Evolutionary conservation across 2,113 vertebrate genomes (phyloP).

Genomic region (Neotragus pygmaeus): DNA sequence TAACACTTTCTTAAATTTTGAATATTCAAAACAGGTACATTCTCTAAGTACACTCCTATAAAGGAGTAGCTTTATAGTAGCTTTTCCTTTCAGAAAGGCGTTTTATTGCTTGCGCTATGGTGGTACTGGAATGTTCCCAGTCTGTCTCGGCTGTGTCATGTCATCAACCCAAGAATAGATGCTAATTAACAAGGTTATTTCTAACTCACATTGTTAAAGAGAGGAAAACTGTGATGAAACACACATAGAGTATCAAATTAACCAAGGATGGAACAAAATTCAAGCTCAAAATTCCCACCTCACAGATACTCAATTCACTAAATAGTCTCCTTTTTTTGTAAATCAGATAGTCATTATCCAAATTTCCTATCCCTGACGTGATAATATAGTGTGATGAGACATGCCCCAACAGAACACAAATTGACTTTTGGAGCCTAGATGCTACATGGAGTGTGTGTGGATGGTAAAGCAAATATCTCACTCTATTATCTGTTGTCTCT

Average conservation of each 20-base stretch:
- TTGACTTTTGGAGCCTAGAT: slow-evolving; percentile 81
- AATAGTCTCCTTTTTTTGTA: slow-evolving; percentile 69
- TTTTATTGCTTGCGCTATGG: slow-evolving; percentile 12
- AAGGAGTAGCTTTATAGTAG: not conserved
- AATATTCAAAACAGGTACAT: not conserved
- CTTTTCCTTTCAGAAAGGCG: not conserved
- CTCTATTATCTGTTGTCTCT: slow-evolving; percentile 89
- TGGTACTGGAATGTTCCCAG: slow-evolving; percentile 56
- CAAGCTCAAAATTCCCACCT: slow-evolving; percentile 76
- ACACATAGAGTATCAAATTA: slow-evolving; percentile 69
- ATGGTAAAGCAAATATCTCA: slow-evolving; percentile 85
- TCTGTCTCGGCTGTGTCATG: slow-evolving; percentile 67
- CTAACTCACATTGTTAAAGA: slow-evolving; percentile 70
- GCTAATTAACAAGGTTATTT: slow-evolving; percentile 77
- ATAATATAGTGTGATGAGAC: slow-evolving; percentile 85
- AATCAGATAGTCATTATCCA: slow-evolving; percentile 85
- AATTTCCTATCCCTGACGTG: slow-evolving; percentile 82
- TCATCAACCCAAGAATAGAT: slow-evolving; percentile 68
- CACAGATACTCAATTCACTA: slow-evolving; percentile 71
- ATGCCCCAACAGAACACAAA: slow-evolving; percentile 85
- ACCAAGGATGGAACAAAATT: slow-evolving; percentile 65
- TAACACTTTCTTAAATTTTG: not conserved
- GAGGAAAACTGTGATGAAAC: slow-evolving; percentile 64
- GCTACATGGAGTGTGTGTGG: slow-evolving; percentile 72
- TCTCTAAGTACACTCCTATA: not conserved